These are phyloP conservation scores for Anguilla marmorata DNA, from an alignment of 2,797 vertebrate genomes.

Conservation along the genomic window DNA sequence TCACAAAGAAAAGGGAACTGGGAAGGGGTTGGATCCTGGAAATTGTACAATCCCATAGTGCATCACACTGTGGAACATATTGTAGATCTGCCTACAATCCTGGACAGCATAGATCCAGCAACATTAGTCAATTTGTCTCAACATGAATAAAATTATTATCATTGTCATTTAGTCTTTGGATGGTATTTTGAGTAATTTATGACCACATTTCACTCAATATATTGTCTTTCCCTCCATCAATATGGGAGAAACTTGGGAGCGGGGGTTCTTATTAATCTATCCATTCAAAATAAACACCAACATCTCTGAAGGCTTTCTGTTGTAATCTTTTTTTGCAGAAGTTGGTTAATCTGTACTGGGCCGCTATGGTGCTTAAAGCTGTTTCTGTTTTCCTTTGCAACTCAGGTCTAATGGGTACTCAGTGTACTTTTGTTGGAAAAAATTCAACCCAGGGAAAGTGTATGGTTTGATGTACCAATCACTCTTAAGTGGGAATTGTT, in stretches of 20 bases:
- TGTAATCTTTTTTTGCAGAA: background rate
- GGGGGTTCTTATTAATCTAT: background rate
- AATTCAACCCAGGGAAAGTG: background rate
- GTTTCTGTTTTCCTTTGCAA: background rate
- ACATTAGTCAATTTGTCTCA: background rate
- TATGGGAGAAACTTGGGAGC: background rate
- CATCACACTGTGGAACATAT: no score
- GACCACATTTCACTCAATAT: background rate
- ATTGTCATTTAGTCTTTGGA: background rate
- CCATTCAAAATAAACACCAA: background rate
- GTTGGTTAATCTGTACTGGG: background rate
- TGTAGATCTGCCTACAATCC: background rate
- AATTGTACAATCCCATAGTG: background rate
- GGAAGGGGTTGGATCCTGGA: no score
- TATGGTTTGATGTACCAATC: background rate
- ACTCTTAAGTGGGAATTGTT: background rate
- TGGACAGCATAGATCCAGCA: background rate
- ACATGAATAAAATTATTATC: background rate
- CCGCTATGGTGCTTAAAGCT: background rate
- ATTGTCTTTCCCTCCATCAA: background rate
- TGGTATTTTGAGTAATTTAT: background rate
- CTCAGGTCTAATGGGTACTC: background rate
- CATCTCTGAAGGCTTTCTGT: background rate
- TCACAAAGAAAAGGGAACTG: background rate
- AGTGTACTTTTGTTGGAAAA: background rate